Percentiles rank a stretch among this genome's conserved stretches.
phyloP scores from a whole-genome alignment of 92 coral and sea anemone species.

The Epizoanthus illoricatus region DNA sequence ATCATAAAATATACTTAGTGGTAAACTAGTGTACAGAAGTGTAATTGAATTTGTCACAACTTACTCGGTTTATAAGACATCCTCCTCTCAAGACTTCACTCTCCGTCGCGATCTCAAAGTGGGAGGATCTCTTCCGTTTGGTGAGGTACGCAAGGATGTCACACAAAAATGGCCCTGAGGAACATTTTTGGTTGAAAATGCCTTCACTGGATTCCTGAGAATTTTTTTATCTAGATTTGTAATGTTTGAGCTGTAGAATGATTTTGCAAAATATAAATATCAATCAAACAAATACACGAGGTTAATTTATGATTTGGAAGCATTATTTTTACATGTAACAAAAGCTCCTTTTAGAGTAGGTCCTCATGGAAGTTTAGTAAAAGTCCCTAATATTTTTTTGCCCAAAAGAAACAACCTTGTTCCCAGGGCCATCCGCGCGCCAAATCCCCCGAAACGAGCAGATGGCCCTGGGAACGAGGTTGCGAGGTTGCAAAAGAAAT shows the following conservation, averaged over 20 bases:
- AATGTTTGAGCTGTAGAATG: too few relatives aligned
- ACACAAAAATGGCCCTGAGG: background rate
- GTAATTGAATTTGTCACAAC: background rate
- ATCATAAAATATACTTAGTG: background rate
- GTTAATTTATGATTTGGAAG: too few relatives aligned
- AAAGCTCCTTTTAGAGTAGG: too few relatives aligned
- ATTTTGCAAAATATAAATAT: too few relatives aligned
- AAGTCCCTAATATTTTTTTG: background rate
- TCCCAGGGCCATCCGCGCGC: background rate
- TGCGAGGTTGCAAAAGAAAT: background rate
- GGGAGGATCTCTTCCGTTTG: slow-evolving; percentile 23
- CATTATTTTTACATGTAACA: too few relatives aligned
- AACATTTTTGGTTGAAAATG: background rate
- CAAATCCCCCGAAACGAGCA: too few relatives aligned
- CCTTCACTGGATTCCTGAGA: background rate
- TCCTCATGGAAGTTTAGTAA: too few relatives aligned
- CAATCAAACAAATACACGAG: too few relatives aligned
- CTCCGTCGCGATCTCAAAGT: background rate
- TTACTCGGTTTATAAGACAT: slow-evolving; percentile 29
- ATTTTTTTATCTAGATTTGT: background rate
- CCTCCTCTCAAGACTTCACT: background rate
- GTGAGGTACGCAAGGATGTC: background rate
- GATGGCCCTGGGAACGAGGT: too few relatives aligned
- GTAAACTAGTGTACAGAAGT: background rate
- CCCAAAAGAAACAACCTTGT: background rate